Conservation (phyloP, 2,113 vertebrate genomes). For the Nycticorax nycticorax region DNA sequence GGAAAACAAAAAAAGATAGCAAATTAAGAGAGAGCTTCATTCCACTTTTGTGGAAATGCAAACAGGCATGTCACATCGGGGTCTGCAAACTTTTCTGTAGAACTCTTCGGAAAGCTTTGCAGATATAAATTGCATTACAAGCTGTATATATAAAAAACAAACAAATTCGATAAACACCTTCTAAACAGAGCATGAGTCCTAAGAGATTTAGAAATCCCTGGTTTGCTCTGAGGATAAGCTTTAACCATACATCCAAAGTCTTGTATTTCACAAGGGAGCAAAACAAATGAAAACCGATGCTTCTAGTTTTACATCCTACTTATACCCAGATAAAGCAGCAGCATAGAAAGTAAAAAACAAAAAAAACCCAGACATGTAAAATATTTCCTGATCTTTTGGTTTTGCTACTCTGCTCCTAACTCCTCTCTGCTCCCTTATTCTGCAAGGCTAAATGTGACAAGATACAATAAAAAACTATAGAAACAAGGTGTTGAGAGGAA, state of each 20-base stretch:
- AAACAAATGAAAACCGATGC: not conserved
- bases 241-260: slow-evolving; percentile 9
- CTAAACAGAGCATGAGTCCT: slow-evolving; percentile 22
- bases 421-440: not conserved
- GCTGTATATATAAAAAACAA: not conserved
- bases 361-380: not conserved
- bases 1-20: not conserved
- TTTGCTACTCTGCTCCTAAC: not conserved
- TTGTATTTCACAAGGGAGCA: not conserved
- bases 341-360: not conserved
- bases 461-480: not conserved
- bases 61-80: not conserved
- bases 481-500: not conserved
- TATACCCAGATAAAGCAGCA: not conserved
- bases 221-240: slow-evolving; percentile 29
- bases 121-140: not conserved
- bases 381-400: not conserved
- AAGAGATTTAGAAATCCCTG: slow-evolving; percentile 56
- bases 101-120: not conserved
- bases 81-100: not conserved
- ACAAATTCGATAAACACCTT: slow-evolving; percentile 32
- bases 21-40: not conserved
- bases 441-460: not conserved
- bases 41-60: not conserved
- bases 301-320: not conserved